Evolutionary conservation across 2,888 invertebrate genomes (phyloP).

Genomic region (Liopterus haemorrhoidalis): DNA sequence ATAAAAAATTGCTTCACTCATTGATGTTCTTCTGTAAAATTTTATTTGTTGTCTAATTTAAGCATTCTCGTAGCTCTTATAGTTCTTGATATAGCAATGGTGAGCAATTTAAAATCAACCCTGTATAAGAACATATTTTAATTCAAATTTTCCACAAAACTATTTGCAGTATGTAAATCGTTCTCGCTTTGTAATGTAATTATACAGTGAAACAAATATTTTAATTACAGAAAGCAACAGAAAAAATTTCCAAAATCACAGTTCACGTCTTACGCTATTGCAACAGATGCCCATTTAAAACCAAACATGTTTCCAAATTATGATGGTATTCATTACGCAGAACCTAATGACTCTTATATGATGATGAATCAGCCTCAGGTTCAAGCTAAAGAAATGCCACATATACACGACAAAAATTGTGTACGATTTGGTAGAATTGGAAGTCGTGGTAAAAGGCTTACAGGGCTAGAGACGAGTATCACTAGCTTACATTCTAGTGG

Average conservation of each 20-base stretch:
- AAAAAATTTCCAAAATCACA: conserved; percentile 39
- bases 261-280: conserved; percentile 40
- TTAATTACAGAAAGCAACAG: conserved; percentile 39
- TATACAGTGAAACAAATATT: too few species aligned
- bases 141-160: conserved; percentile 24
- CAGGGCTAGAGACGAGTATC: conserved; percentile 63
- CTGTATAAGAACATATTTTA: not conserved
- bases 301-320: conserved; percentile 45
- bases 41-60: too few species aligned
- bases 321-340: conserved; percentile 45
- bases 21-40: too few species aligned
- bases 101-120: too few species aligned
- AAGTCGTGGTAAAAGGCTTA: conserved; percentile 41
- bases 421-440: conserved; percentile 34
- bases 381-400: conserved; percentile 7
- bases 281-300: conserved; percentile 42
- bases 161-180: too few species aligned
- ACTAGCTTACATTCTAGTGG: conserved; percentile 78
- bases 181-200: too few species aligned
- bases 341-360: conserved; percentile 35
- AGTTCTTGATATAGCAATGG: too few species aligned
- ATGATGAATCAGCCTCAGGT: conserved; percentile 27
- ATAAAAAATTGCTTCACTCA: too few species aligned
- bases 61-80: not conserved
- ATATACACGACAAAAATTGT: conserved; percentile 39